Base-by-base conservation (phyloP, 1,140 invertebrate species). In the Plectus sambesii region DNA sequence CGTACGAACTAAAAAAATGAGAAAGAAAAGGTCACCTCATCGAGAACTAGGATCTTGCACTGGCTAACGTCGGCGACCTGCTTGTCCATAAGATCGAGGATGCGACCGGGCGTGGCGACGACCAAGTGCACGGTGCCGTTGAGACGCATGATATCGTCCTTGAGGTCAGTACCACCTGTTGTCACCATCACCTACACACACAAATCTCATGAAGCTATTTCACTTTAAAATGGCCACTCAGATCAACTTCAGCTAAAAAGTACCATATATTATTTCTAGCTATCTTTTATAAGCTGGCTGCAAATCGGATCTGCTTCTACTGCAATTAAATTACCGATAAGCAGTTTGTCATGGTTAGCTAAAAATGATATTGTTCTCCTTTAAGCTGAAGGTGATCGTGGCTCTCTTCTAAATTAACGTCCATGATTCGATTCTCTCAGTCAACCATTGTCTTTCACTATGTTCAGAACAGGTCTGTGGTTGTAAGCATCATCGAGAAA, bases 81-180 rank as follows among this genome's bases (percentile, higher is more conserved):
- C 74, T 98, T 98, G 73, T 98, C 93, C 85, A 99, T 94, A 65
- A 99, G 79, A 80, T 99, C 94, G 66, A 98, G 80, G 74, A 99
- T 97, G 74, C 94, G 81, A 61, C 94, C 94, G 55, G 94, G 94
- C 56, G 93, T 99, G 39, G 94, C 94, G 69, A 99, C 94, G 68
- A 99, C 87, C 55, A 96, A 81, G 79, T 99, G 94, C 65, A 98
- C 94, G 81, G 89, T 89, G 74, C 97, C 87, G 77, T 94, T 96
- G 70, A 99, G 87, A 75, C 93, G 83, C 83, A 98, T 89, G 70
- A 99, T 98, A 72, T 99, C 94, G 74, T 99, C 93, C 69, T 90
- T 83, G 51, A 98, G 79, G 75, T 94, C 92, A 54, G 92, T 98
- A 60, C 93, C 92, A 57, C 81, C 90, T 63, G 93, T 99, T 55